Evolutionary conservation across 2,888 invertebrate genomes (phyloP), one percentile per base, ranked within the genome.

Genomic region (Rhyacophila evoluta): DNA sequence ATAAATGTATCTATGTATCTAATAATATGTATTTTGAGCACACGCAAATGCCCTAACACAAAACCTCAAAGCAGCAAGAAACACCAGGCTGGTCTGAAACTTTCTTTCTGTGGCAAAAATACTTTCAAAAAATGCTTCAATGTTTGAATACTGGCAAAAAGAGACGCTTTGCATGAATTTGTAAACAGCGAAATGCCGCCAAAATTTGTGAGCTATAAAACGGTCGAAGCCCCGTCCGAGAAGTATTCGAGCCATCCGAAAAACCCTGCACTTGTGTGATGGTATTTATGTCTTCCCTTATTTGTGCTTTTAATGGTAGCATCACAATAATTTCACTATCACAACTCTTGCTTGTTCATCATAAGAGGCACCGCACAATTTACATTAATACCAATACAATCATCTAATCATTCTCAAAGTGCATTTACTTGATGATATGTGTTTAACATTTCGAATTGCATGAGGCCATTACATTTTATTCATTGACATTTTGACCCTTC

Each of bases 211-310:
- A 55, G 15, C 55, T 19, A 10, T 55, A 19, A 55, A 55, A 69
- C 8, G 12, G 12, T 69, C 33, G 29, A 69, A 69, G 69, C 28
- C 33, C 39, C 68, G n/a, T 12, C 72, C 69, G 28, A 68, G 72
- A 68, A 72, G 37, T 72, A 37, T 76, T 74, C 67, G 71, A 55
- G 69, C 27, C 69, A 38, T 70, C 79, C 73, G 72, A 79, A 68
- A 55, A 79, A 73, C 72, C 68, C 79, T 68, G 69, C 79, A 80
- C 72, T 80, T 81, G 80, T 77, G 75, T 77, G 78, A 78, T 74
- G 81, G 81, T 81, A 81, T 81, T 81, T 81, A 81, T 79, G 77
- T 80, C 73, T 79, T 79, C 79, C 67, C 77, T 81, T 81, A 76
- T 81, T 77, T 79, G 81, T 81, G 79, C 81, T 76, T 74, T 19